phyloP scores from a whole-genome alignment of 2,888 invertebrate genomes.

The Apocheima hispidaria region DNA sequence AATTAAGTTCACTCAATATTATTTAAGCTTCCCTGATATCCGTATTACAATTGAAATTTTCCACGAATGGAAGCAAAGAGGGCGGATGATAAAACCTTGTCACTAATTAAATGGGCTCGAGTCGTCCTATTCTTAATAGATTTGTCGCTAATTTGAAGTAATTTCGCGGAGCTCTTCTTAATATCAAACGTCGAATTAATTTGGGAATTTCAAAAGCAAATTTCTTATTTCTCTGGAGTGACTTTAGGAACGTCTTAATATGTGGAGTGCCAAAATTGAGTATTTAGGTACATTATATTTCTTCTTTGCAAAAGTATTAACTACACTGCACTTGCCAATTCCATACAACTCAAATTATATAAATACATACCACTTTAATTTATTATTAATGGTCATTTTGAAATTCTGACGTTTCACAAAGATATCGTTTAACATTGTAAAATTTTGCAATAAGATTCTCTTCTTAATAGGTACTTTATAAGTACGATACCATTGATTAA shows the following conservation, averaged over 20 bases:
- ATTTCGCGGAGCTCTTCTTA: conserved; percentile 67
- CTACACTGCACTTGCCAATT: not conserved
- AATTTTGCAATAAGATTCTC: no score
- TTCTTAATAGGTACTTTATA: no score
- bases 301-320: not conserved
- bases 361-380: no score
- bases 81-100: conserved; percentile 80
- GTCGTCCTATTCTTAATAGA: conserved; percentile 81
- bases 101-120: conserved; percentile 83
- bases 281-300: not conserved
- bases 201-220: conserved; percentile 48
- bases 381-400: no score
- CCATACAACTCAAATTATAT: no score
- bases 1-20: conserved; percentile 68
- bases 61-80: conserved; percentile 75
- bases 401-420: no score
- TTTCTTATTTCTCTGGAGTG: conserved; percentile 30
- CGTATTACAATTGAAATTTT: conserved; percentile 73
- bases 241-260: conserved; percentile 25
- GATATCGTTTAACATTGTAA: no score
- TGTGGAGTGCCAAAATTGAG: conserved; percentile 12
- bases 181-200: conserved; percentile 70
- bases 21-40: conserved; percentile 79
- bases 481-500: no score
- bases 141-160: conserved; percentile 81